Conservation (phyloP, 2,113 vertebrate species). For the Heterotilapia buettikoferi region DNA sequence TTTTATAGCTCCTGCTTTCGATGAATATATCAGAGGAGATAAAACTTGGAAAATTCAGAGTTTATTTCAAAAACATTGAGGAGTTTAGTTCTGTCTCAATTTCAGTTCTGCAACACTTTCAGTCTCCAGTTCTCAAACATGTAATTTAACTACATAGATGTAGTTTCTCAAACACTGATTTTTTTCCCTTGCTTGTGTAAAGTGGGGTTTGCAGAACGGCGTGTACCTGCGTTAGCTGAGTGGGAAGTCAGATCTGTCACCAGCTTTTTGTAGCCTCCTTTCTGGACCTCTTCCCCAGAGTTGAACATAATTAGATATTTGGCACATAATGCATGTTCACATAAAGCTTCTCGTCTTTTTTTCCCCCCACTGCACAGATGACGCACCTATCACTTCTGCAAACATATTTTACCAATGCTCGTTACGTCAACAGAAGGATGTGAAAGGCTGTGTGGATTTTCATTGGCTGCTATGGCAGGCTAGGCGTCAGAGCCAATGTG, state of each 20-base stretch:
- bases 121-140: neutral
- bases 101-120: neutral
- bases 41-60: neutral
- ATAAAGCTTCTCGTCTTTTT: neutral
- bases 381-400: constrained; percentile 3
- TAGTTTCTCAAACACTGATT: neutral
- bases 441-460: neutral
- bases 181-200: neutral
- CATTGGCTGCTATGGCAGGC: constrained; percentile 7
- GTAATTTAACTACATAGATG: neutral
- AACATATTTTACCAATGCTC: neutral
- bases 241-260: neutral
- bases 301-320: neutral
- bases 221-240: neutral
- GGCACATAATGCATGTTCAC: neutral
- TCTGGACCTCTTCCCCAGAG: neutral
- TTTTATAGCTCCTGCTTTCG: neutral
- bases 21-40: neutral
- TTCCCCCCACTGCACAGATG: neutral
- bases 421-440: constrained; percentile 18
- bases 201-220: neutral
- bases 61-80: neutral
- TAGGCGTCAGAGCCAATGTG: constrained; percentile 27
- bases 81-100: neutral
- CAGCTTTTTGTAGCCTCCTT: neutral